These are phyloP conservation scores for Cirrhinus mrigala DNA, from an alignment of 2,797 vertebrate species.

Conservation along the genomic window DNA sequence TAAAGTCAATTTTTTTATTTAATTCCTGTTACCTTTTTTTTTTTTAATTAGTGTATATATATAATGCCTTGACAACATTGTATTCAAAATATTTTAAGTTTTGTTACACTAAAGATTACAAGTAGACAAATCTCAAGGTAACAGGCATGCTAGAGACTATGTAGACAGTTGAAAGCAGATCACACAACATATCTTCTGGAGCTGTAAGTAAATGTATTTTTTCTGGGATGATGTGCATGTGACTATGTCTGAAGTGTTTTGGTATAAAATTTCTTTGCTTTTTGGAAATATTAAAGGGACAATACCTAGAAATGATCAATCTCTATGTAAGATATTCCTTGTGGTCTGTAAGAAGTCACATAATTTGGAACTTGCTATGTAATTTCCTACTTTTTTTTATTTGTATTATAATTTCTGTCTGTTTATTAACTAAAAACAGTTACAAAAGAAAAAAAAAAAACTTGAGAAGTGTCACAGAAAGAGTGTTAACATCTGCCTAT, in stretches of 20 bases:
- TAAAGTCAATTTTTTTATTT: too few relatives aligned
- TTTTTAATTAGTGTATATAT: neutral
- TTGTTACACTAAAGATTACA: neutral
- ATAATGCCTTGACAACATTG: neutral
- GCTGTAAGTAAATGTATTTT: neutral
- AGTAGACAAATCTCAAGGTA: neutral
- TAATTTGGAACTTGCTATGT: neutral
- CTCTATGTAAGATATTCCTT: neutral
- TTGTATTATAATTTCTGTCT: neutral
- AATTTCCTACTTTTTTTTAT: too few relatives aligned
- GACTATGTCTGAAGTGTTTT: neutral
- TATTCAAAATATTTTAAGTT: neutral
- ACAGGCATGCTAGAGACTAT: too few relatives aligned
- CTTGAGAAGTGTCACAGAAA: neutral
- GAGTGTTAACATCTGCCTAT: neutral
- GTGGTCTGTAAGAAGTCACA: neutral
- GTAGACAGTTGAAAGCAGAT: too few relatives aligned
- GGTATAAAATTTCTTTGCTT: neutral
- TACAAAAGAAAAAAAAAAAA: neutral
- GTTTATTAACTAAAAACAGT: neutral
- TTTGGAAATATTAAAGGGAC: neutral
- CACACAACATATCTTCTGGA: too few relatives aligned
- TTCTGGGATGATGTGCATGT: neutral
- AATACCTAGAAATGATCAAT: neutral
- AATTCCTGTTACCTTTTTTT: neutral